Base-by-base conservation (phyloP, 2,113 vertebrate species). In the Seriola dumerili region DNA sequence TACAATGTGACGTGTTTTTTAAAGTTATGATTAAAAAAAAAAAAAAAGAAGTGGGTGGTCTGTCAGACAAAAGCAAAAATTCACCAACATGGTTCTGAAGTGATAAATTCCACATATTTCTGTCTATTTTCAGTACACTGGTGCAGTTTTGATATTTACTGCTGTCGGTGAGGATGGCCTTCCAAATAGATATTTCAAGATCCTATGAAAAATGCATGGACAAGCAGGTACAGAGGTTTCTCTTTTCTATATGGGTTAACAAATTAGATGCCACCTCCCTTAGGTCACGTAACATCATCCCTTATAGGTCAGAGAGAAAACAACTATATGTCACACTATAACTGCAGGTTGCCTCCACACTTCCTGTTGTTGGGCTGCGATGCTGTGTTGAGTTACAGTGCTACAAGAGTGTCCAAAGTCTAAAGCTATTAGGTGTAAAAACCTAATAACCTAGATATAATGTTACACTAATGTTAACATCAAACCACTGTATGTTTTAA, bases 401-500 rank as follows among this genome's bases (percentile, higher is more conserved):
- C 57, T 66, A 48, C 58, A 40, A 75, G 57, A 80, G 59, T 72
- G 17, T 19, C 52, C 63, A 66, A 55, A 44, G 59, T 72, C 62
- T 65, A 73, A 82, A 91, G 50, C 72, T 78, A 85, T 88, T 86
- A 77, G 54, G 23, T 21, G 14, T 63, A 6, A 72, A 76, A 89
- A 72, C 34, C 6, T 61, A 65, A 61, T 76, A 80, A 80, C 23
- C 36, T 67, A 62, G 66, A 85, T 63, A 58, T 69, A 66, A 83
- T 79, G 48, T 62, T 71, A 69, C 44, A 59, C 57, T 84, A 75
- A 88, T 74, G 66, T 78, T 77, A 67, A 81, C 75, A 87, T 87
- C 76, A 88, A 84, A 73, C 76, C 23, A 5, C 67, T 42, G 46
- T 65, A 71, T 64, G 63, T 76, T 90, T 94, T 84, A 89, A 87